Evolutionary conservation across 2,797 vertebrate genomes (phyloP), one percentile per base, ranked within the genome.

Genomic region (Mus spretus): DNA sequence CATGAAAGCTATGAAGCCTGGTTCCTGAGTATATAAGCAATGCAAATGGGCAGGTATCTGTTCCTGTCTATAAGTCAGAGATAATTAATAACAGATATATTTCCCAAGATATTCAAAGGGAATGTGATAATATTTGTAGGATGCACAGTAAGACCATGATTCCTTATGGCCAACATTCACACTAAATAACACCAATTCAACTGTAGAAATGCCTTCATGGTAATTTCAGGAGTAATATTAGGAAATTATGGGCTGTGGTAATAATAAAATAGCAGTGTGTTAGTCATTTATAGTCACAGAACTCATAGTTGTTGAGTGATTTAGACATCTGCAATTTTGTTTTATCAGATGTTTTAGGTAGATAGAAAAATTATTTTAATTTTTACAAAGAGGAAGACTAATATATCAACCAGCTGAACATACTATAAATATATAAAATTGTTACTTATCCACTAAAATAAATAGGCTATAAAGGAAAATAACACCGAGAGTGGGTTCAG

Each of bases 291-390:
- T 17, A 72, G 14, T 88, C n/a, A 59, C 34, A 88, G 80, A 47
- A 84, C 28, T 59, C n/a, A 77, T 55, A 55, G 40, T 86, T 74
- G 90, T 37, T 79, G 65, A 91, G 31, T 31, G 22, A 88, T 53
- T 86, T 95, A 53, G 31, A 28, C 24, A 59, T 70, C 82, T 65
- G 2, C 55, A 92, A 67, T 85, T 92, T 93, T 85, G 80, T 75
- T 78, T 89, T 31, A 82, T 82, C 37, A 53, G 77, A 91, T 3
- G 8, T 50, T 95, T 93, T 65, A 82, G 50, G 15, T 89, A 81
- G 47, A 6, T 72, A 74, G 13, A 28, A 93, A 47, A 63, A 44
- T 84, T 90, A 78, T 85, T 59, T 15, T 20, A 37, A 89, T 53
- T 93, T 87, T 82, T 65, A 82, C 44, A 78, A 88, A 90, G 59